These are phyloP conservation scores for Argyrosomus regius DNA, from an alignment of 2,797 vertebrate genomes.

Conservation along the genomic window DNA sequence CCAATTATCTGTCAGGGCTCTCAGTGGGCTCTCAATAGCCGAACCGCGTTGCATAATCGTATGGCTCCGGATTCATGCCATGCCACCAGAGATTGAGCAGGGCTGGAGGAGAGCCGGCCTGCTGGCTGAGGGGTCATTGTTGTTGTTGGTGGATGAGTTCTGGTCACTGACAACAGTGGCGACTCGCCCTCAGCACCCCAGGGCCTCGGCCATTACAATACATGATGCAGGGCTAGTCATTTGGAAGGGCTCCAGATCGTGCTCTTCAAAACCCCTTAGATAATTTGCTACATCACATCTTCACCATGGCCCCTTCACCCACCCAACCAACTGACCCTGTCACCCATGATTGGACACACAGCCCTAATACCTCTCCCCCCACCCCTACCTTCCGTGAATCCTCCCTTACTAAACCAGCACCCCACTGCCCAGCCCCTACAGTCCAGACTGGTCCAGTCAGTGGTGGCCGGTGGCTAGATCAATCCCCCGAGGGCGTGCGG, in stretches of 20 bases:
- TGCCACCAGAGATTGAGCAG: constrained; percentile 43
- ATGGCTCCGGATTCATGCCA: constrained; percentile 47
- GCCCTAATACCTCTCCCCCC: constrained; percentile 35
- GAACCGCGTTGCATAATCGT: constrained; percentile 62
- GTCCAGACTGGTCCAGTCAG: constrained; percentile 61
- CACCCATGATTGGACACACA: constrained; percentile 48
- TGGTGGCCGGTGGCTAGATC: constrained; percentile 69
- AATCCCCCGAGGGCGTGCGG: constrained; percentile 77
- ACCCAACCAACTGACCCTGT: constrained; percentile 35
- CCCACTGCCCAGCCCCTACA: constrained; percentile 52
- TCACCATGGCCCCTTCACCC: constrained; percentile 28
- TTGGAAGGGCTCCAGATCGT: constrained; percentile 86
- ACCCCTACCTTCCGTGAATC: constrained; percentile 40
- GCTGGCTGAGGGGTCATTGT: constrained; percentile 78
- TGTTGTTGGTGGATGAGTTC: constrained; percentile 61
- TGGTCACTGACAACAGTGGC: constrained; percentile 61
- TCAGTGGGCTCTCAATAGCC: constrained; percentile 62
- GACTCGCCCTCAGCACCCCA: constrained; percentile 63
- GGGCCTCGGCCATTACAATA: constrained; percentile 77
- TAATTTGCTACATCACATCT: constrained; percentile 73
- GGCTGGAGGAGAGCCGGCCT: constrained; percentile 51
- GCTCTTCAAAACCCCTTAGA: constrained; percentile 83
- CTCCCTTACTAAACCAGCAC: constrained; percentile 49
- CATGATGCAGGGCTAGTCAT: constrained; percentile 81
- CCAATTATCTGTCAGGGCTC: constrained; percentile 75